Conservation (phyloP, 2,113 vertebrate species). For the Xiphophorus couchianus region DNA sequence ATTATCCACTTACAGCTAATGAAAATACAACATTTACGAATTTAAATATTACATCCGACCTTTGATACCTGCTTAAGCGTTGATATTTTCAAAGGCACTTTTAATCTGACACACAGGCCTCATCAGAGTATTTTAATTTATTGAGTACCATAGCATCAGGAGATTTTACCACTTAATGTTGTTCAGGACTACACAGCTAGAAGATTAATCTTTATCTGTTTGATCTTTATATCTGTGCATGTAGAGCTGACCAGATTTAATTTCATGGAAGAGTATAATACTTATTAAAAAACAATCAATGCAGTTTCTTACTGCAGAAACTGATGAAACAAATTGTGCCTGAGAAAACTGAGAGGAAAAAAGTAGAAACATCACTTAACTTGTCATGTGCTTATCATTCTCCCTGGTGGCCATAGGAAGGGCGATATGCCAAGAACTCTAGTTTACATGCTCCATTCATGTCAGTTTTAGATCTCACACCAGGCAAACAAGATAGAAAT, state of each 20-base stretch:
- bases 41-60: neutral
- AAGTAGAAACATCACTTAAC: conserved; percentile 26
- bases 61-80: neutral
- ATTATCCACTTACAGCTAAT: neutral
- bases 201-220: neutral
- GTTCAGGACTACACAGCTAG: neutral
- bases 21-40: neutral
- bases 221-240: conserved; percentile 12
- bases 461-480: conserved; percentile 27
- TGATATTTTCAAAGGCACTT: neutral
- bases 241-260: neutral
- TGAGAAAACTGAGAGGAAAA: neutral
- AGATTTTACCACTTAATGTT: neutral
- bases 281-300: conserved; percentile 4
- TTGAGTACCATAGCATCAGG: neutral
- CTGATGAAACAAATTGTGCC: conserved; percentile 2
- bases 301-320: neutral
- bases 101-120: neutral
- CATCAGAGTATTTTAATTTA: neutral
- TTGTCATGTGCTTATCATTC: conserved; percentile 61
- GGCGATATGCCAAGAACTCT: conserved; percentile 19
- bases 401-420: conserved; percentile 36
- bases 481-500: conserved; percentile 60
- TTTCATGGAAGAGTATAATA: conserved; percentile 7
- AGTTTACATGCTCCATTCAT: conserved; percentile 43